Conservation (phyloP, 1,140 invertebrate species). For the Penaeus vannamei region DNA sequence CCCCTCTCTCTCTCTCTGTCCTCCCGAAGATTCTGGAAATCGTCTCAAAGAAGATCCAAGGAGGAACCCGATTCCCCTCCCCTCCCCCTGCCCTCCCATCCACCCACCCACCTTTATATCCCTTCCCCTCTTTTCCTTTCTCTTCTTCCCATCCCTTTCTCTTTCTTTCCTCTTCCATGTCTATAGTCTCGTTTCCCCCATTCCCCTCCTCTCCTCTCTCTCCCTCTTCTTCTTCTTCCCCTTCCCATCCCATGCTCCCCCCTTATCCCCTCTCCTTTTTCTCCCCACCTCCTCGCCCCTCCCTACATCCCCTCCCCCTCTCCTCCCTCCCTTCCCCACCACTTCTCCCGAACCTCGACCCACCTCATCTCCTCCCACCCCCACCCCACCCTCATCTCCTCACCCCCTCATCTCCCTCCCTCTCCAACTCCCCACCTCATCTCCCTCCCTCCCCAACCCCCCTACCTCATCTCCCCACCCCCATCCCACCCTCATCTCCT, state of each 20-base stretch:
- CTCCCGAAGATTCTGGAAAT: no score
- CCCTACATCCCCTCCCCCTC: background rate
- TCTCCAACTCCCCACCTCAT: background rate
- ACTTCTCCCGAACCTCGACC: background rate
- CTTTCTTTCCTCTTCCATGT: no score
- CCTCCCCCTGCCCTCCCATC: no score
- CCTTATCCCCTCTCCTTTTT: background rate
- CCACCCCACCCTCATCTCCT: background rate
- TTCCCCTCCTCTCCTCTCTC: background rate
- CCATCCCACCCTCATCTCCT: background rate
- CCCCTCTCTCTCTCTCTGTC: no score
- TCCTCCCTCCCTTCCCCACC: background rate
- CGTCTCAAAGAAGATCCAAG: no score
- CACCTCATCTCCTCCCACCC: background rate
- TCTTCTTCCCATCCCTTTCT: no score
- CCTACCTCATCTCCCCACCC: background rate
- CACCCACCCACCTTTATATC: no score
- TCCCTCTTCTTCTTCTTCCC: background rate
- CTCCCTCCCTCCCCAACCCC: background rate
- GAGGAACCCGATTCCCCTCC: no score
- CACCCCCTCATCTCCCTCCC: background rate
- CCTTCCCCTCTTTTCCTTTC: no score
- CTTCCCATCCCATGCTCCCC: no score
- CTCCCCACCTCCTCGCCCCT: background rate
- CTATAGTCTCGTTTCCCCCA: background rate